Base-by-base conservation (phyloP, 2,113 vertebrate species). In the Coracopsis vasa region DNA sequence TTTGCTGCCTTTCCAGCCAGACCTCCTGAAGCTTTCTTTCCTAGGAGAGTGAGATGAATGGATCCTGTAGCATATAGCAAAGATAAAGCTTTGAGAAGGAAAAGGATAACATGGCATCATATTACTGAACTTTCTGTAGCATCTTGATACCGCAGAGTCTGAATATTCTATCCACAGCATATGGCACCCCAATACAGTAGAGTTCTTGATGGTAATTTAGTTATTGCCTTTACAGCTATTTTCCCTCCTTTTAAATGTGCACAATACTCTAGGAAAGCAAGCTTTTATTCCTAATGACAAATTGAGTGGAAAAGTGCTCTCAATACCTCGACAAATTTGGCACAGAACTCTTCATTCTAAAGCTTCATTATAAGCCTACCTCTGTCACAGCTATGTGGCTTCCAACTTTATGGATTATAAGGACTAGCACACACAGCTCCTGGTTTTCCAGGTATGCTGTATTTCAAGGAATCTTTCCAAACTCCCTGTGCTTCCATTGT, bases 301-400 rank as follows among this genome's bases (percentile, higher is more conserved):
- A 65, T 80, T 86, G n/a, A 45, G 89, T 87, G 64, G 48, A 67
- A 75, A 73, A 78, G 72, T 77, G 70, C 42, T 47, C 74, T 88
- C 23, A 16, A 47, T 86, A 94, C 92, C 93, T 95, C 56, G 28
- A 74, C 82, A 92, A 92, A 90, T 78, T 70, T 92, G 92, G 90
- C 90, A 88, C 91, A 73, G 94, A 91, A 77, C 45, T 78, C 67
- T 75, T 91, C 73, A 67, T 28, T 53, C 41, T 85, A 82, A 91
- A 94, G 80, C 81, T 88, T 81, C 94, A 10, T 47, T 88, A 65
- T 92, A 69, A 92, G 92, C 94, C 95, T 79, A 67, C 69, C 97
- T 97, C 97, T 95, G 95, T 95, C 92, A 95, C 74, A 60, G 53
- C 58, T 67, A 88, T 82, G 80, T 89, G 80, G 95, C 93, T 96